Conservation (phyloP, 2,888 invertebrate genomes). For the Melinopterus prodromus region DNA sequence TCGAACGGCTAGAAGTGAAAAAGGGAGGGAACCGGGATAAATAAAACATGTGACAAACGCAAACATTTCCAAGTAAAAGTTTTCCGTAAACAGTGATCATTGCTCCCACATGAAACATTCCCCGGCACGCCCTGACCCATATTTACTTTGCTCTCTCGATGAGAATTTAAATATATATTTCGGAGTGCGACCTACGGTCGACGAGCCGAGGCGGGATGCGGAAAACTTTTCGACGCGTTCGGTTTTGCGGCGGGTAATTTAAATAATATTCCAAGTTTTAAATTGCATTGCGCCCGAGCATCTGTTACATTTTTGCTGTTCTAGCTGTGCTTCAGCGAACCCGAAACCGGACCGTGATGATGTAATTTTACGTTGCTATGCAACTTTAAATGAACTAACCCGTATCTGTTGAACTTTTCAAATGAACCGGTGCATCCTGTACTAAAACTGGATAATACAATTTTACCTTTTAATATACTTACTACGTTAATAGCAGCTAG, state of each 20-base stretch:
- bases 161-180: constrained; percentile 33
- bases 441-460: not conserved
- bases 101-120: constrained; percentile 39
- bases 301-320: not conserved
- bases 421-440: not conserved
- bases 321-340: not conserved
- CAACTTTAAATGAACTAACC: not conserved
- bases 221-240: not conserved
- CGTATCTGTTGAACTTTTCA: not conserved
- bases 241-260: not conserved
- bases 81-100: constrained; percentile 43
- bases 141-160: constrained; percentile 35
- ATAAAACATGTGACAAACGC: constrained; percentile 55
- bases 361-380: not conserved
- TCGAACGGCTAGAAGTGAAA: constrained; percentile 50
- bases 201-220: constrained; percentile 6
- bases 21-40: constrained; percentile 49
- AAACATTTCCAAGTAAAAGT: constrained; percentile 52
- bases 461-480: not conserved
- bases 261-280: constrained; percentile 4
- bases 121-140: constrained; percentile 30
- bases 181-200: constrained; percentile 11
- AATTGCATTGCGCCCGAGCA: not conserved
- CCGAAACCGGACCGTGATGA: not conserved
- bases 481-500: not conserved